Evolutionary conservation across 2,888 invertebrate genomes (phyloP), one percentile per base, ranked within the genome.

Genomic region (Hydrotaea cyrtoneurina): DNA sequence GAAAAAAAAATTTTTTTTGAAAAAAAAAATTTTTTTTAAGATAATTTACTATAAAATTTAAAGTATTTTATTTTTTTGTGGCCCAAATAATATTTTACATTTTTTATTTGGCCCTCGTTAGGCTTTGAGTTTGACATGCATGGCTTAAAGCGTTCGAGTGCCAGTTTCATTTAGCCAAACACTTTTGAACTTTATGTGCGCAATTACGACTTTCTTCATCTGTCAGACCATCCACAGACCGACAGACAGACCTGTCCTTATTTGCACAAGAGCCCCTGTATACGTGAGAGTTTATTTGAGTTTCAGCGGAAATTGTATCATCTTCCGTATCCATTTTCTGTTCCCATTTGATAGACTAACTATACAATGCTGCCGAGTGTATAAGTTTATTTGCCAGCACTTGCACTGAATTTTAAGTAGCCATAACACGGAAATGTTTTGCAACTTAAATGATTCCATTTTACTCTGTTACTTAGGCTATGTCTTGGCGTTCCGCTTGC

Each of bases 381-480:
- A 69, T 69, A 43, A 13, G 23, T 69, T 69, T 46, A 43, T 69
- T 69, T 69, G 15, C 43, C 3, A 23, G 46, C 21, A 46, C 46
- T 43, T 46, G 5, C 15, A 23, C 46, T 23, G 69, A 69, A 69
- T 69, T 15, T 69, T 69, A 69, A 69, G 43, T 21, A 69, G 69
- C 43, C 19, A 13, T 15, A 23, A 15, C 7, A 21, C 46, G 69
- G 69, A 69, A 69, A 23, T 69, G 46, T 69, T 69, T 69, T 69
- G 69, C 46, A 69, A 23, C 69, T 69, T 69, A 43, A 69, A 69
- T 69, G 69, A 43, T 46, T 43, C 23, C 46, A 31, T 2, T 43
- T 43, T 50, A 50, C n/a, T 50, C 50, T 50, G n/a, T 50, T 50
- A n/a, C 50, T 15, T 5, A 50, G 10, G 10, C 5, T 50, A n/a